Evolutionary conservation across 2,888 invertebrate genomes (phyloP), one percentile per base, ranked within the genome.

Genomic region (Cephus nigrinus): DNA sequence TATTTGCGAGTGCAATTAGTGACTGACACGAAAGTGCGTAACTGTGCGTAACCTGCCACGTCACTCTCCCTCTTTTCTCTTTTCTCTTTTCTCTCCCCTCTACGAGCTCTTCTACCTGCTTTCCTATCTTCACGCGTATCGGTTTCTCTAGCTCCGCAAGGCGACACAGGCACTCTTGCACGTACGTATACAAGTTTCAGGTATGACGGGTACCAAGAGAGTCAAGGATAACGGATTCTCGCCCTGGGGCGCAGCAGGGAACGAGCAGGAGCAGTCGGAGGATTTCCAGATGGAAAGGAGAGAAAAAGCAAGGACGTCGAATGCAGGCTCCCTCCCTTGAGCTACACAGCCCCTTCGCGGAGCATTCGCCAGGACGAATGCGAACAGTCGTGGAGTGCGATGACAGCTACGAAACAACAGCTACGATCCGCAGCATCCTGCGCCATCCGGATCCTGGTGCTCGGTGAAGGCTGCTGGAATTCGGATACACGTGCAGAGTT

Each of bases 21-120:
- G 76, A 71, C 80, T 75, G 74, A 74, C 79, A 75, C 79, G 74
- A 83, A 84, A 84, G 79, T 78, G 73, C 76, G 76, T 80, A 80
- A 81, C 69, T 30, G 12, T 32, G 69, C 69, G 69, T 55, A 55
- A 55, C 55, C 55, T 55, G 55, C 23, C 23, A 55, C 55, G 23
- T 15, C 55, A 23, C 23, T 9, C 55, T 55, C 23, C 23, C 55
- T 23, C 55, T 23, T 55, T 55, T 55, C 23, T 55, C 55, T 23
- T 55, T 55, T 55, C 23, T 55, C 23, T 55, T 23, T 55, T 55
- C 55, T 55, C 55, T 23, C 55, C 23, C 23, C 23, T 55, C 55
- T 23, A 55, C 55, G 9, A 23, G 9, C 55, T 55, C 23, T 1
- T 55, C 55, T 55, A 55, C 55, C 40, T 71, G 32, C 71, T 31